Base-by-base conservation (phyloP, 2,797 vertebrate species). In the Acrossocheilus fasciatus region DNA sequence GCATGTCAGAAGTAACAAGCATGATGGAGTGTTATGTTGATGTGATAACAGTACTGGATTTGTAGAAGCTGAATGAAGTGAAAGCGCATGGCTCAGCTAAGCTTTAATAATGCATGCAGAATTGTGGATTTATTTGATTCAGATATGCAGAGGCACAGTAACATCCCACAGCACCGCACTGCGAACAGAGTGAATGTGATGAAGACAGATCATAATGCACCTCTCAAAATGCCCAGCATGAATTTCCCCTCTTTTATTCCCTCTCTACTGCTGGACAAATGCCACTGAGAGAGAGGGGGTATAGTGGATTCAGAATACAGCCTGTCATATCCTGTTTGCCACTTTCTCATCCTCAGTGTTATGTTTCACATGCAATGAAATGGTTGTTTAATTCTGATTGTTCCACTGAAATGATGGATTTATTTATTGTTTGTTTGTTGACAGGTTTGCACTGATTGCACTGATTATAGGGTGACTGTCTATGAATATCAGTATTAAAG, bases 251-350 rank as follows among this genome's bases (percentile, higher is more conserved):
- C 17, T 57, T 70, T 82, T 70, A 36, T 73, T 73, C 52, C 34
- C 39, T 62, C 36, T 43, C 68, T 36, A 11, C 9, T 15, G 20
- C 18, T 74, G 54, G 84, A 70, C 39, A 77, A 47, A 50, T 50
- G 62, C 64, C 4, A 77, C 39, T 79, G 23, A 72, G 41, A 77
- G 43, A 39, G n/a, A 64, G 23, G 77, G 83, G 47, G 14, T 30
- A 79, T 11, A 83, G 15, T 64, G 41, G 12, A 64, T 36, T 81
- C 12, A 11, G 45, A 52, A 45, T 81, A 45, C 20, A 45, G 83
- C 86, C n/a, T 34, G 84, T 12, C 84, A 69, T 91, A 94, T 94
- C 93, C 93, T 93, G 93, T 92, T 89, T 82, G 80, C 87, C 87
- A 85, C 68, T 92, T 92, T 92, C 91, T 92, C 54, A 92, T 95